These are phyloP conservation scores for Stenotaenia linearis DNA, from an alignment of 2,888 invertebrate genomes.

Conservation along the genomic window DNA sequence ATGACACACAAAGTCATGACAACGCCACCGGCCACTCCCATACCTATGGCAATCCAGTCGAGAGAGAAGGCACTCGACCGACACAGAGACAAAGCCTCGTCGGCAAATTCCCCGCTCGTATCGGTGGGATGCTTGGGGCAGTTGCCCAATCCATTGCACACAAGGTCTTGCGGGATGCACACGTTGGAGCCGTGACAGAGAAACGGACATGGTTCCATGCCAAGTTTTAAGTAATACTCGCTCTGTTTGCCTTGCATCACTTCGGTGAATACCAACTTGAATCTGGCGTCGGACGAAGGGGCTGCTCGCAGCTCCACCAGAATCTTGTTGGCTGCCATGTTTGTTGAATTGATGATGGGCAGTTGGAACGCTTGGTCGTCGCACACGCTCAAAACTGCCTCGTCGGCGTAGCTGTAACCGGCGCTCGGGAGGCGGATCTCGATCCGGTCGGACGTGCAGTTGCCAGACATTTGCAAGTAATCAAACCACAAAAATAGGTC, in stretches of 20 bases:
- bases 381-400: slow-evolving; percentile 57
- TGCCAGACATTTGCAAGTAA: slow-evolving; percentile 62
- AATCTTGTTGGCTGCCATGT: slow-evolving; percentile 70
- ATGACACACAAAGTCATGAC: slow-evolving; percentile 56
- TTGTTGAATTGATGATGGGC: slow-evolving; percentile 56
- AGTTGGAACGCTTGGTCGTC: slow-evolving; percentile 58
- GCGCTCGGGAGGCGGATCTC: slow-evolving; percentile 47
- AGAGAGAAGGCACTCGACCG: slow-evolving; percentile 44
- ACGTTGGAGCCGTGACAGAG: slow-evolving; percentile 73
- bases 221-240: slow-evolving; percentile 29
- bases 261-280: slow-evolving; percentile 88
- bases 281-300: slow-evolving; percentile 70
- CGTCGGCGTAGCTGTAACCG: slow-evolving; percentile 77
- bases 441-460: slow-evolving; percentile 30
- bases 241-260: slow-evolving; percentile 59
- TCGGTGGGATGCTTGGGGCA: slow-evolving; percentile 56
- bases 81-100: slow-evolving; percentile 39
- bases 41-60: slow-evolving; percentile 59
- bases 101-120: slow-evolving; percentile 34
- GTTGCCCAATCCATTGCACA: slow-evolving; percentile 82
- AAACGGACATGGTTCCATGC: slow-evolving; percentile 67
- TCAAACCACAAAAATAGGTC: slow-evolving; percentile 84
- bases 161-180: slow-evolving; percentile 74
- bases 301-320: slow-evolving; percentile 43
- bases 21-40: slow-evolving; percentile 58